These are phyloP conservation scores for Anniella stebbinsi DNA, from an alignment of 2,797 vertebrate species.

Conservation along the genomic window DNA sequence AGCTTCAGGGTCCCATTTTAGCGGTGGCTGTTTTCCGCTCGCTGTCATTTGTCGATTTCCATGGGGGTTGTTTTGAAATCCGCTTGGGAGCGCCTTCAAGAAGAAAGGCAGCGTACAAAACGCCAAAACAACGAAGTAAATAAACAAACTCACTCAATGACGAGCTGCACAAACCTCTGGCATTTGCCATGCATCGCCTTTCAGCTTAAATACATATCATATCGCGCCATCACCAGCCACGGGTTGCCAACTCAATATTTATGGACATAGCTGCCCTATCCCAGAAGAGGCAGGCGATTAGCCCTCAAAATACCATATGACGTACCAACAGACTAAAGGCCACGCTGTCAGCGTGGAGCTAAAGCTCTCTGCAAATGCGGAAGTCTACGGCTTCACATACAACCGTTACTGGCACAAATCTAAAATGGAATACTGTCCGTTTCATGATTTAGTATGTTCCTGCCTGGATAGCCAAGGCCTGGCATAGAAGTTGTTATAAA, in stretches of 20 bases:
- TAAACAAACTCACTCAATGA: not conserved
- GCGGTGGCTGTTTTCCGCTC: not conserved
- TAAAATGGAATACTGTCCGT: not conserved
- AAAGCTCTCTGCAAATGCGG: conserved; percentile 7
- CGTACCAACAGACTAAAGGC: not conserved
- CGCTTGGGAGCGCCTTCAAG: not conserved
- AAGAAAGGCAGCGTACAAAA: not conserved
- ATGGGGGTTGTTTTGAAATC: not conserved
- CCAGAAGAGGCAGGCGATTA: not conserved
- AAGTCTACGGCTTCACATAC: not conserved
- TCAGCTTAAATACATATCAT: not conserved
- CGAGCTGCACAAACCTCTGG: not conserved
- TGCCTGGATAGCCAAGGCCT: not conserved
- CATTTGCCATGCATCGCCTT: not conserved
- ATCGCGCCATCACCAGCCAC: not conserved
- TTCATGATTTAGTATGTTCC: not conserved
- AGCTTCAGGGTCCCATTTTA: not conserved
- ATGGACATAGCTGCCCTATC: not conserved
- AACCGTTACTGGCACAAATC: not conserved
- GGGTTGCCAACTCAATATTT: not conserved
- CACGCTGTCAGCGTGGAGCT: not conserved
- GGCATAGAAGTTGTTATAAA: not conserved
- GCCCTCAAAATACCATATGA: not conserved
- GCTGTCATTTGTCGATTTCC: not conserved
- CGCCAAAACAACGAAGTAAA: not conserved